Base-by-base conservation (phyloP, 2,113 vertebrate species). In the Phalacrocorax pelagicus region DNA sequence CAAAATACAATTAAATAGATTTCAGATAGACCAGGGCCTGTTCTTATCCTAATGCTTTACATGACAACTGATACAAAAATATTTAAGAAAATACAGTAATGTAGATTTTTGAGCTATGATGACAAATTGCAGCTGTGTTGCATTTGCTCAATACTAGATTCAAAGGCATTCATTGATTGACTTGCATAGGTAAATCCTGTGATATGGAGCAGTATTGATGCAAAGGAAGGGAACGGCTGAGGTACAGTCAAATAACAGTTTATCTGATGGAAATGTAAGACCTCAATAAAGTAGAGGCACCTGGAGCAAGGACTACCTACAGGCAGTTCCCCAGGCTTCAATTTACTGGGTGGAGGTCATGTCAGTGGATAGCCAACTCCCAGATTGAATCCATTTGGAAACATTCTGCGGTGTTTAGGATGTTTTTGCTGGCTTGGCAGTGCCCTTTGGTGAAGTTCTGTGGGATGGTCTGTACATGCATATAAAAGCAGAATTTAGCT, bases 401-500 rank as follows among this genome's bases (percentile, higher is more conserved):
- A 4, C 1, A 1, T 70, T 70, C 40, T 57, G 14, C 0, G 0
- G 10, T 40, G 46, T 12, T 40, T 20, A 55, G 66, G 32, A 36
- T 59, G 49, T 30, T 52, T 84, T 29, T 82, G 9, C 34, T 86
- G 22, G 8, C 47, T 22, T n/a, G 54, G 12, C 30, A 46, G 19
- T 61, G 47, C 19, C 42, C 19, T 85, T 69, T 20, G 29, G 15
- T 74, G 46, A 51, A 34, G 40, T 74, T 86, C 23, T n/a, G 26
- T 47, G 40, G 44, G 5, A 36, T 36, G 22, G 18, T 83, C 36
- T 27, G 26, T 54, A 36, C 44, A 18, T 47, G 8, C 15, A 32
- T 52, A 34, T 18, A 57, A 87, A 88, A 67, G 8, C 16, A 51
- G 51, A 51, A 44, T 77, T 82, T 52, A 70, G 10, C 11, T 75